phyloP scores from a whole-genome alignment of 1,140 invertebrate genomes.

The Drosophila navojoa region DNA sequence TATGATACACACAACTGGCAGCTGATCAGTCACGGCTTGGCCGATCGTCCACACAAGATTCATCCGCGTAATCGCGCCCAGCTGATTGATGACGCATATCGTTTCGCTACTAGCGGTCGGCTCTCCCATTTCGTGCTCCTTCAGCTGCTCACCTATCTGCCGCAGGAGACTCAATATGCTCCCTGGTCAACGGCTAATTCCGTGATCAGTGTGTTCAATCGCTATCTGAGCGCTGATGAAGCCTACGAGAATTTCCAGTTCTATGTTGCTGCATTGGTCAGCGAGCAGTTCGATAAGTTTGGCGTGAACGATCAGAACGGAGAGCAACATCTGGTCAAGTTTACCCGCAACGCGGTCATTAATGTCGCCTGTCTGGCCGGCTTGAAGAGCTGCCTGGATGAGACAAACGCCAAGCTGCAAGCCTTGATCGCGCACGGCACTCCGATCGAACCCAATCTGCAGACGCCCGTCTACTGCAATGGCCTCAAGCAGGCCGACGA shows the following conservation, averaged over 20 bases:
- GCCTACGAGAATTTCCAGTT: slow-evolving; percentile 60
- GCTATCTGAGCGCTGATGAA: slow-evolving; percentile 57
- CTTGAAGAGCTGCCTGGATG: slow-evolving; percentile 83
- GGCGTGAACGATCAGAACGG: slow-evolving; percentile 74
- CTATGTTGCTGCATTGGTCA: slow-evolving; percentile 72
- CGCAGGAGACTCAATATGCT: slow-evolving; percentile 86
- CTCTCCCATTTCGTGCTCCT: slow-evolving; percentile 84
- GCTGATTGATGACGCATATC: slow-evolving; percentile 90
- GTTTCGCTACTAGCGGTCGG: slow-evolving; percentile 86
- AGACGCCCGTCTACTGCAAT: slow-evolving; percentile 87
- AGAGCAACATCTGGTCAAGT: slow-evolving; percentile 82
- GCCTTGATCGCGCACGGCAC: slow-evolving; percentile 83
- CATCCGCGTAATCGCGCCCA: slow-evolving; percentile 90
- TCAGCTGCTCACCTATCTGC: slow-evolving; percentile 85
- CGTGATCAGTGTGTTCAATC: slow-evolving; percentile 73
- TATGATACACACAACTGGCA: slow-evolving; percentile 87
- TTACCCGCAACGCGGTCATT: slow-evolving; percentile 83
- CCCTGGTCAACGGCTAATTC: slow-evolving; percentile 86
- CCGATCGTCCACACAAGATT: slow-evolving; percentile 85
- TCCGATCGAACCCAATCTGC: slow-evolving; percentile 67
- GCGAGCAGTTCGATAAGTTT: slow-evolving; percentile 71
- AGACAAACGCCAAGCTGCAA: slow-evolving; percentile 77
- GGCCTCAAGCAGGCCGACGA: slow-evolving; percentile 86
- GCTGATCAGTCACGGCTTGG: slow-evolving; percentile 84
- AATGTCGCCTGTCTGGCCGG: slow-evolving; percentile 85